Evolutionary conservation across 2,797 vertebrate genomes (phyloP).

Genomic region (Sebastes trivittatus): DNA sequence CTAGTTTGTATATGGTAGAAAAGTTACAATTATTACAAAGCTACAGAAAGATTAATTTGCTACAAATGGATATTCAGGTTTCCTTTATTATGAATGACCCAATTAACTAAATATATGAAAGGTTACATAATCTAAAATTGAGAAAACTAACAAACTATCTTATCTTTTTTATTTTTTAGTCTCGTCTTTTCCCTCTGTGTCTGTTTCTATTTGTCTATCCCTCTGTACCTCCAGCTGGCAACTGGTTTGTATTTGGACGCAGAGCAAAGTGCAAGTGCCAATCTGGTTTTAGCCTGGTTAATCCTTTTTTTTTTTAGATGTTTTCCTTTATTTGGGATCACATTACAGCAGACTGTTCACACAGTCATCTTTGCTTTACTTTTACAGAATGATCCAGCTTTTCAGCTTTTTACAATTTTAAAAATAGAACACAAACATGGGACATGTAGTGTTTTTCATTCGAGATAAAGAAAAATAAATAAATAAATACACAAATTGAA

Average conservation of each 20-base stretch:
- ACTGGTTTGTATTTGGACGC: slow-evolving; percentile 24
- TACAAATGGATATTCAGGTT: not conserved
- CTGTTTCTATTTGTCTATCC: not conserved
- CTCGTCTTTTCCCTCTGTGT: not conserved
- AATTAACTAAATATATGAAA: not conserved
- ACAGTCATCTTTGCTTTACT: too few species aligned
- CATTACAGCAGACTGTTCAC: too few species aligned
- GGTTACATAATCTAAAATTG: not conserved
- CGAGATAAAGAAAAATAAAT: too few species aligned
- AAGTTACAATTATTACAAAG: not conserved
- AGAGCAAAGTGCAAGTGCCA: not conserved
- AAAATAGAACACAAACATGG: too few species aligned
- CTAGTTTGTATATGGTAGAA: not conserved
- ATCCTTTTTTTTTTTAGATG: not conserved
- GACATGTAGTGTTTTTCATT: too few species aligned
- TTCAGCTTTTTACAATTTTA: too few species aligned
- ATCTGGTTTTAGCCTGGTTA: not conserved
- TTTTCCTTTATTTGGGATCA: too few species aligned
- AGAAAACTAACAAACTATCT: not conserved
- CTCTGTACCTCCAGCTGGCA: slow-evolving; percentile 22
- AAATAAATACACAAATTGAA: too few species aligned
- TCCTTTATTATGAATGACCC: not conserved
- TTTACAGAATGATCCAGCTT: too few species aligned
- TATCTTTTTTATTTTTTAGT: not conserved
- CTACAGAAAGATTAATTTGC: not conserved